These are phyloP conservation scores for Anas georgica DNA, from an alignment of 2,797 vertebrate species.

Conservation along the genomic window DNA sequence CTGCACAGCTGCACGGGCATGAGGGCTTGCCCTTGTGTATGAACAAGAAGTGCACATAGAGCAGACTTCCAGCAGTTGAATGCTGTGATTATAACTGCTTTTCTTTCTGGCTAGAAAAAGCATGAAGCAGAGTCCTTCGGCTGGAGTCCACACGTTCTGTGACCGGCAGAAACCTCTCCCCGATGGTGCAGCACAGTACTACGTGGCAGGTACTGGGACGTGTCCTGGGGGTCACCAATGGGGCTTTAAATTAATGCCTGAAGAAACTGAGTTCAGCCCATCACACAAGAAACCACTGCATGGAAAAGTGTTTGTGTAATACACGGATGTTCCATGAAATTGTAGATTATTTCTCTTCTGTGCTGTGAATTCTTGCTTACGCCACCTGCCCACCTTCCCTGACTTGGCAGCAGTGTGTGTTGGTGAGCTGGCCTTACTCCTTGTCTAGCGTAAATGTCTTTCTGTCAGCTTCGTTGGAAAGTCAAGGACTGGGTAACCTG, in stretches of 20 bases:
- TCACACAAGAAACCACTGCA: not conserved
- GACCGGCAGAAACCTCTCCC: slow-evolving; percentile 93
- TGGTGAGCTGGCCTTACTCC: not conserved
- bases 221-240: not conserved
- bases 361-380: not conserved
- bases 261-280: not conserved
- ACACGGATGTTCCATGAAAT: not conserved
- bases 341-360: not conserved
- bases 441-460: not conserved
- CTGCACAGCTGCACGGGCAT: not conserved
- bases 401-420: not conserved
- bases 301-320: not conserved
- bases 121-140: slow-evolving; percentile 86
- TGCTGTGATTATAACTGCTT: not conserved
- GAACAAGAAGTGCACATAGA: not conserved
- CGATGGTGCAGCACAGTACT: slow-evolving; percentile 95
- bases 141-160: slow-evolving; percentile 94
- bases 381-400: not conserved
- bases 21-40: not conserved
- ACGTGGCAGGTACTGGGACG: slow-evolving; percentile 88
- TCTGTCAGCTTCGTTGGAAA: not conserved
- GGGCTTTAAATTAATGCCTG: not conserved
- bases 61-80: not conserved
- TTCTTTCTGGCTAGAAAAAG: slow-evolving; percentile 83
- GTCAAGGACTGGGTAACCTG: not conserved